Conservation (phyloP, 2,888 invertebrate genomes). For the Dicranocentrus wangi region DNA sequence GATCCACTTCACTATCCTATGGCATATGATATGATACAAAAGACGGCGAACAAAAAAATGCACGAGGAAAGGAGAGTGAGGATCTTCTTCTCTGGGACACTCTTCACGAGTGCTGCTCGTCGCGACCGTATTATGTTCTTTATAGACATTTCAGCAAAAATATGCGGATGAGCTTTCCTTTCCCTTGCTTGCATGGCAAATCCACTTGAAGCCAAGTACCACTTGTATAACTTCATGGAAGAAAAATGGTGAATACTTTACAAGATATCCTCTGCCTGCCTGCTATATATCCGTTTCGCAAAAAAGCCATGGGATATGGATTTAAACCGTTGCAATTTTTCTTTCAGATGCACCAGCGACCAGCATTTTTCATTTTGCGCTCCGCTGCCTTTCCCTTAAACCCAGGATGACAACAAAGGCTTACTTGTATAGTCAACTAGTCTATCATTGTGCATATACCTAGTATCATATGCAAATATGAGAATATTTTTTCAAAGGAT, state of each 20-base stretch:
- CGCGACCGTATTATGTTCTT: conserved; percentile 1
- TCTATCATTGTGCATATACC: too few species aligned
- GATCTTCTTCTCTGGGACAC: neutral
- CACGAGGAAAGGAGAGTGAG: too few species aligned
- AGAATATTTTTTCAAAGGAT: too few species aligned
- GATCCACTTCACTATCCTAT: neutral
- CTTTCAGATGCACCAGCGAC: conserved; percentile 51
- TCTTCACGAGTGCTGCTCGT: neutral
- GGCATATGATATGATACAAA: too few species aligned
- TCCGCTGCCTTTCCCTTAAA: neutral
- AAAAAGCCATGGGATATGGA: conserved; percentile 47
- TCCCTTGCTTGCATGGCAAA: neutral
- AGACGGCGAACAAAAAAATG: too few species aligned
- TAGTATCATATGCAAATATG: too few species aligned
- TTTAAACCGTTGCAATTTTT: conserved; percentile 42
- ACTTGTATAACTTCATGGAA: conserved; percentile 30
- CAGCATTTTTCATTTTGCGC: conserved; percentile 39
- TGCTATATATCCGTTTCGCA: conserved; percentile 34
- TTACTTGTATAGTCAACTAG: neutral
- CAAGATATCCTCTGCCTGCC: neutral
- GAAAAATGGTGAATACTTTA: conserved; percentile 47
- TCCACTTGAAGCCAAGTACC: conserved; percentile 16
- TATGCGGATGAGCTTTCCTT: conserved; percentile 1
- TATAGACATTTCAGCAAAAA: conserved; percentile 29
- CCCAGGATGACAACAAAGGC: neutral